Conservation (phyloP, 2,888 invertebrate genomes). For the Melanophora roralis region DNA sequence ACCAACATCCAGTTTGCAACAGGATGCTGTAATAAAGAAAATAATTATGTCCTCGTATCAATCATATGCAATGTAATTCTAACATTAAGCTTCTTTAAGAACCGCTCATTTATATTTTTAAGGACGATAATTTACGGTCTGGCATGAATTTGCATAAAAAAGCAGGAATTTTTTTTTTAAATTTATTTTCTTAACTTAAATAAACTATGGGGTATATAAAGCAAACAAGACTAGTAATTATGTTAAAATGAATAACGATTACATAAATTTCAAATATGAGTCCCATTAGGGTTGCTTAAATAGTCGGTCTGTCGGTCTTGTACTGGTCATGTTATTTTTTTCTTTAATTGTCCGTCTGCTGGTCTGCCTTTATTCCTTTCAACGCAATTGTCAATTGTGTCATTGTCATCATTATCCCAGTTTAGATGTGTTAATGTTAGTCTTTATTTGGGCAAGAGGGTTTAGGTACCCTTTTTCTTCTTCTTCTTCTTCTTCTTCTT, state of each 20-base stretch:
- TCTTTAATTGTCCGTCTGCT: conserved; percentile 24
- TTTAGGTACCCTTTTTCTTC: conserved; percentile 47
- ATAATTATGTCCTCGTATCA: conserved; percentile 41
- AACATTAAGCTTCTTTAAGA: not conserved
- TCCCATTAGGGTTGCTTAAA: conserved; percentile 66
- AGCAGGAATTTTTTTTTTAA: conserved; percentile 40
- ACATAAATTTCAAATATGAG: conserved; percentile 71
- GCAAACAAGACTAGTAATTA: conserved; percentile 42
- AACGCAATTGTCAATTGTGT: conserved; percentile 55
- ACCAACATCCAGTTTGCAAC: conserved; percentile 46
- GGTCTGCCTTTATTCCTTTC: conserved; percentile 43
- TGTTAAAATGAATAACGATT: conserved; percentile 53
- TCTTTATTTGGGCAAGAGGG: conserved; percentile 5
- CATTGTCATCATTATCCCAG: conserved; percentile 61
- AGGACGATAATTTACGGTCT: conserved; percentile 8
- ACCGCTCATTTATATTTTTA: not conserved
- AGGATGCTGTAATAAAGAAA: conserved; percentile 47
- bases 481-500: conserved; percentile 33
- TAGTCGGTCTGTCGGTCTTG: conserved; percentile 38
- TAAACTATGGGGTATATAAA: conserved; percentile 12
- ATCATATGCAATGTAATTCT: conserved; percentile 19
- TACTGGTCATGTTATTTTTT: conserved; percentile 51
- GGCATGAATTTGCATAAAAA: conserved; percentile 57
- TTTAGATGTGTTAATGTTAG: conserved; percentile 58
- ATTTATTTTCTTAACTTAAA: conserved; percentile 28